Evolutionary conservation across 2,113 vertebrate genomes (phyloP), one percentile per base, ranked within the genome.

Genomic region (Artemisiospiza belli): DNA sequence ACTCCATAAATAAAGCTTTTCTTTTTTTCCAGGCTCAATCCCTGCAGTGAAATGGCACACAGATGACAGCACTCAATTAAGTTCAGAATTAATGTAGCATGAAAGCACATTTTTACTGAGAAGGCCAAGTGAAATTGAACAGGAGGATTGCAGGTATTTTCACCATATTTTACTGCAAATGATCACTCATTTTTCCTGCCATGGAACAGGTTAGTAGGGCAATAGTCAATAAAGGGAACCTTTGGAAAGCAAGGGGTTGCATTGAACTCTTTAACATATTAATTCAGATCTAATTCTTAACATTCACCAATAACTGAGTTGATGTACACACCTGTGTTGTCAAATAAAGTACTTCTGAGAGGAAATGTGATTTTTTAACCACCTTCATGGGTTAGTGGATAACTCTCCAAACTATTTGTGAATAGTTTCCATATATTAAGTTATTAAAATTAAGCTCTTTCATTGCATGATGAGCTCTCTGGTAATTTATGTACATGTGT

Each of bases 21-120:
- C 12, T 64, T 76, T 93, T 92, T 93, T 89, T 31, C 78, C 82
- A 92, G 68, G 62, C 68, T 81, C 51, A 77, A 8, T 81, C 39
- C 63, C 79, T 84, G 66, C 92, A 89, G 82, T 82, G 82, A 83
- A 94, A 96, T 64, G 54, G 82, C 94, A 89, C 87, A 81, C 49
- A 94, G 62, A 89, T 82, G 94, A 96, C 95, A 96, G 82, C 87
- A 91, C 95, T 96, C 94, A 96, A 96, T 97, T 96, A 96, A 85
- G 44, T 93, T 87, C 59, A 87, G 83, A 94, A 96, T 96, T 97
- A 96, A 97, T 87, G 96, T 89, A 90, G 90, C 95, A 87, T 96
- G 95, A 97, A 97, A 94, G 77, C 44, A 90, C 61, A 83, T 82
- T 19, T 73, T 69, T 47, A 80, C 37, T 0, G 1, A 95, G 93